A percentile compares a stretch with the other conserved stretches of the same genome.
Evolutionary conservation across 2,888 invertebrate genomes (phyloP).

Genomic region (Drosophila paracracens): DNA sequence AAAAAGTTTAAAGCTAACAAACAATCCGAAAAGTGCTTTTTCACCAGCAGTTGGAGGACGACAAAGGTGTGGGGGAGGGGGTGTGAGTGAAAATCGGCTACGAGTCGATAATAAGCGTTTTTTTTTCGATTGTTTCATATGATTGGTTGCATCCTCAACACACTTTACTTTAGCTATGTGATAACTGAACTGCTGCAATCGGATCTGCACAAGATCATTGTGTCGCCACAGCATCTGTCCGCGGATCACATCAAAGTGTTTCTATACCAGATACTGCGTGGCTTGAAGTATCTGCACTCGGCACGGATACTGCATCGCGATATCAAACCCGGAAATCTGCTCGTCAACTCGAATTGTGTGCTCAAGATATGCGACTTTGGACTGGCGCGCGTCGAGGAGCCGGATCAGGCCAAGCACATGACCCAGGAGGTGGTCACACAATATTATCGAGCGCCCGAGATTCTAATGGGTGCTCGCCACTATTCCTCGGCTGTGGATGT

Average conservation of each 20-base stretch:
- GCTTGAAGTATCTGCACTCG: constrained; percentile 99
- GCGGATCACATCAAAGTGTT: constrained; percentile 99
- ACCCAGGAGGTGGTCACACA: constrained; percentile 99
- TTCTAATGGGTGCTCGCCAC: constrained; percentile 99
- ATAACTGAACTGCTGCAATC: constrained; percentile 99
- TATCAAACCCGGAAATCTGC: constrained; percentile 99
- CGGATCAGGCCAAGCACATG: constrained; percentile 97
- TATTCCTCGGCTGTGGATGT: constrained; percentile 99
- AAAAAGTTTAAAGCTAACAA: constrained; percentile 69
- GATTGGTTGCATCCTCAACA: constrained; percentile 54
- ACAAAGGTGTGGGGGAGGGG: neutral
- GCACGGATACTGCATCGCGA: constrained; percentile 99
- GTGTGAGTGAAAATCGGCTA: neutral
- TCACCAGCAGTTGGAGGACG: neutral
- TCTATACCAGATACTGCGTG: constrained; percentile 99
- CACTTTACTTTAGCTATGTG: constrained; percentile 92
- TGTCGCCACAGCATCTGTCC: constrained; percentile 99
- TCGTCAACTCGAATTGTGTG: constrained; percentile 99
- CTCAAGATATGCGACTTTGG: constrained; percentile 99
- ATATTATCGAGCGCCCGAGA: constrained; percentile 99
- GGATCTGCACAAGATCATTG: constrained; percentile 99
- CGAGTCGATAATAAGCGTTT: neutral
- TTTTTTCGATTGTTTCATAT: neutral
- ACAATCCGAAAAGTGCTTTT: constrained; percentile 33
- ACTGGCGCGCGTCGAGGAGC: constrained; percentile 98